phyloP scores from a whole-genome alignment of 2,888 invertebrate genomes.

The Caenorhabditis wallacei region DNA sequence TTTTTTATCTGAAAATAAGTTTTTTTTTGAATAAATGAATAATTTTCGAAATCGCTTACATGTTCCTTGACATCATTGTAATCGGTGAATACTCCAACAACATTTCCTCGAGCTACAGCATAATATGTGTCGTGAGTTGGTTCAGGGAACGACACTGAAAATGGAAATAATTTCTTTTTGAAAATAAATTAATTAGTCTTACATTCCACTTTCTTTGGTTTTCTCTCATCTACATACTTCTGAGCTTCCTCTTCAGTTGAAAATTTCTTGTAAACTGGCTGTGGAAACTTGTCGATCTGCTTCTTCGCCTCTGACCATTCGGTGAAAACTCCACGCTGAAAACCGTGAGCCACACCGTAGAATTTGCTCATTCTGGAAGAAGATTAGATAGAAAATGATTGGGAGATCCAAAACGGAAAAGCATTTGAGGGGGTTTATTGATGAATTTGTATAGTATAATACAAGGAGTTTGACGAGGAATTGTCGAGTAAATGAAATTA shows the following conservation, averaged over 20 bases:
- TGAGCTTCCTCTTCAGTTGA: conserved; percentile 74
- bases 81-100: conserved; percentile 75
- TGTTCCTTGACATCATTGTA: conserved; percentile 72
- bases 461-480: conserved; percentile 18
- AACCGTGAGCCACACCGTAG: conserved; percentile 77
- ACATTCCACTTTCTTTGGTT: conserved; percentile 68
- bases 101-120: conserved; percentile 75
- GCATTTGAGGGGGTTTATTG: conserved; percentile 13
- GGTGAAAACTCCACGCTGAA: conserved; percentile 66
- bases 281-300: conserved; percentile 78
- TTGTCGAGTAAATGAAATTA: not conserved
- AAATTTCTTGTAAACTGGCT: conserved; percentile 78
- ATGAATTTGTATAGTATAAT: conserved; percentile 20
- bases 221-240: conserved; percentile 69
- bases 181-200: conserved; percentile 12
- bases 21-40: not conserved
- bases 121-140: conserved; percentile 69
- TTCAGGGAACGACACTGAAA: conserved; percentile 60
- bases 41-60: conserved; percentile 52
- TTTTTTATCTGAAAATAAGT: conserved; percentile 68
- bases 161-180: too few species aligned
- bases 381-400: not conserved
- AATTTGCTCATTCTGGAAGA: conserved; percentile 63
- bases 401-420: not conserved
- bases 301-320: conserved; percentile 84